A percentile compares a stretch with the other conserved stretches of the same genome.
phyloP scores from a whole-genome alignment of 2,888 invertebrate genomes.

The Latrodectus hesperus region DNA sequence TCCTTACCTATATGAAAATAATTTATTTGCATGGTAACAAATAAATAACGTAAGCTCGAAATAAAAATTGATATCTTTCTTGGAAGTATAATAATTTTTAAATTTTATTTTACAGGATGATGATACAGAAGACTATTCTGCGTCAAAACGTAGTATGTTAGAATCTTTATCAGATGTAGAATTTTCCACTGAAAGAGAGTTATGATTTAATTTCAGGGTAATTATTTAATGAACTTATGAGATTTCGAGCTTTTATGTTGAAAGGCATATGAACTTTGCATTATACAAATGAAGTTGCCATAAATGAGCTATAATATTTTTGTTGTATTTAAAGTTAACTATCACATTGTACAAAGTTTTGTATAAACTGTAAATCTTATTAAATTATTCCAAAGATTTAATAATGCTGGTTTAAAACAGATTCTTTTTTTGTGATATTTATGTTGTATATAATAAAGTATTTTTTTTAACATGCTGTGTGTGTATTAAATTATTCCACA shows the following conservation, averaged over 20 bases:
- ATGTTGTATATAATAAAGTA: neutral
- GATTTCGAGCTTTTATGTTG: no score
- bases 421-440: conserved; percentile 1
- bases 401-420: neutral
- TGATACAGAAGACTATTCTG: conserved; percentile 48
- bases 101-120: conserved; percentile 38
- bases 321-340: neutral
- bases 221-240: no score
- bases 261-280: no score
- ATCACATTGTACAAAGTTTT: neutral
- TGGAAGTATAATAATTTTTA: neutral
- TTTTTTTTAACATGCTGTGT: no score
- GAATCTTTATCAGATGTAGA: conserved; percentile 66
- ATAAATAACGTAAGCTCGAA: no score
- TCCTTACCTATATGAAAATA: no score
- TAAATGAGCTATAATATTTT: neutral
- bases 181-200: conserved; percentile 39
- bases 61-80: no score
- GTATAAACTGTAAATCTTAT: neutral
- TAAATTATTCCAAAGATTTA: neutral
- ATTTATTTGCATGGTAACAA: no score
- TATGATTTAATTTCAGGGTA: no score
- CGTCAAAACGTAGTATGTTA: conserved; percentile 50
- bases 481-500: no score
- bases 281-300: neutral